Evolutionary conservation across 2,113 vertebrate genomes (phyloP).

Genomic region (Callopanchax toddi): DNA sequence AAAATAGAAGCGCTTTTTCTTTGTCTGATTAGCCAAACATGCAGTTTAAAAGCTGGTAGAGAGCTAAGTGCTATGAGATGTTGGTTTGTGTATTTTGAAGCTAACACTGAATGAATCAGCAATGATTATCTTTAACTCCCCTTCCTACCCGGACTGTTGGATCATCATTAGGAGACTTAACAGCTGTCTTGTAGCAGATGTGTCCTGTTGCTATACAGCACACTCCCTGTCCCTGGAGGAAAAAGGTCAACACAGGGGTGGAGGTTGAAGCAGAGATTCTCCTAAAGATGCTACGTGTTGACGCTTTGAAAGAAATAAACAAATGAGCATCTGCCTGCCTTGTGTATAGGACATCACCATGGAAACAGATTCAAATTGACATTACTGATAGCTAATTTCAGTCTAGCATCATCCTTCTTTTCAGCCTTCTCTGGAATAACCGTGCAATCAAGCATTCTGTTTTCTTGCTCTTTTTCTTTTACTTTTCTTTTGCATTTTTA

Average conservation of each 20-base stretch:
- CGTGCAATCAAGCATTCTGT: background rate
- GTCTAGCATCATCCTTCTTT: slow-evolving; percentile 1
- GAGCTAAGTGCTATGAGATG: slow-evolving; percentile 5
- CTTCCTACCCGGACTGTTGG: slow-evolving; percentile 42
- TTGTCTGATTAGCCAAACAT: slow-evolving; percentile 20
- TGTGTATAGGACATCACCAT: slow-evolving; percentile 12
- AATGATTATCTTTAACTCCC: slow-evolving; percentile 56
- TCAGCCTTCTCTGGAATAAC: background rate
- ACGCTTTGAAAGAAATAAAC: slow-evolving; percentile 54
- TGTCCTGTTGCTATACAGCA: slow-evolving; percentile 61
- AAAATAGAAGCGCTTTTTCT: slow-evolving; percentile 1
- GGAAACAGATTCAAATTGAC: slow-evolving; percentile 44
- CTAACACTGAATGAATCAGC: slow-evolving; percentile 40
- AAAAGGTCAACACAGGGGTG: slow-evolving; percentile 65
- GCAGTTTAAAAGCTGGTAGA: slow-evolving; percentile 11
- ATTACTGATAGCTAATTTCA: slow-evolving; percentile 57
- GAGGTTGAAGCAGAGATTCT: slow-evolving; percentile 62
- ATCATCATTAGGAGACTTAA: slow-evolving; percentile 75
- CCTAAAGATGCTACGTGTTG: slow-evolving; percentile 71
- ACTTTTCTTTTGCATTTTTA: background rate
- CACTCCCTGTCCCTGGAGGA: slow-evolving; percentile 68
- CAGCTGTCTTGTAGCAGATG: slow-evolving; percentile 83
- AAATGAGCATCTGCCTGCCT: slow-evolving; percentile 75
- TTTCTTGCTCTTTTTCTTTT: background rate
- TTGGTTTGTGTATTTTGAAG: slow-evolving; percentile 40